Evolutionary conservation across 2,113 vertebrate genomes (phyloP).

Genomic region (Eptesicus fuscus): DNA sequence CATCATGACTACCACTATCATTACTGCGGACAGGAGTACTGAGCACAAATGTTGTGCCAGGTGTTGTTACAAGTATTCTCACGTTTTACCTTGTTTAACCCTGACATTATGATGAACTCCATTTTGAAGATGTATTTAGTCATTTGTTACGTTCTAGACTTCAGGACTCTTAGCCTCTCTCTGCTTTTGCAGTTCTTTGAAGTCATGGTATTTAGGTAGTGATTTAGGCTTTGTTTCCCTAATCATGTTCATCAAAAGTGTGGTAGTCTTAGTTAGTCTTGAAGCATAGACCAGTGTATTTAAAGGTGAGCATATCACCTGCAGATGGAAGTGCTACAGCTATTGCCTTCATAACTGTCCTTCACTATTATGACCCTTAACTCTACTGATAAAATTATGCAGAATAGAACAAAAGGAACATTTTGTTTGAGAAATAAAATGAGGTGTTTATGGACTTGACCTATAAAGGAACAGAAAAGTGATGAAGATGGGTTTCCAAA

Average conservation of each 20-base stretch:
- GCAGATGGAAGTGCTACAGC: background rate
- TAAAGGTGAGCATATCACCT: background rate
- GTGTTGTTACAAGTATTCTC: background rate
- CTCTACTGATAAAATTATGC: background rate
- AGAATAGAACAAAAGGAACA: background rate
- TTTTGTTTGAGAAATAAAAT: slow-evolving; percentile 31
- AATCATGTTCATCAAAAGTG: background rate
- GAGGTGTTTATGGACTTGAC: background rate
- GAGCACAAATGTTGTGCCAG: background rate
- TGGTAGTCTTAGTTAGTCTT: background rate
- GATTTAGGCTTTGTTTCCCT: background rate
- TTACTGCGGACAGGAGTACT: background rate
- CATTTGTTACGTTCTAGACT: background rate
- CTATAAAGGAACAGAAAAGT: background rate
- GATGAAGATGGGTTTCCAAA: background rate
- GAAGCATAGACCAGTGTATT: background rate
- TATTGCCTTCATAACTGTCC: background rate
- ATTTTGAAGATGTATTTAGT: background rate
- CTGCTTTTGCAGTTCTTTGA: background rate
- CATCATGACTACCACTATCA: fast-evolving
- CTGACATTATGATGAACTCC: background rate
- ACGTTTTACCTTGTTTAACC: fast-evolving
- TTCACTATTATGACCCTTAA: background rate
- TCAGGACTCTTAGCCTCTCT: background rate
- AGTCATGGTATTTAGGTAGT: background rate